Conservation (phyloP, 2,888 invertebrate genomes). For the Poecilus cupreus region DNA sequence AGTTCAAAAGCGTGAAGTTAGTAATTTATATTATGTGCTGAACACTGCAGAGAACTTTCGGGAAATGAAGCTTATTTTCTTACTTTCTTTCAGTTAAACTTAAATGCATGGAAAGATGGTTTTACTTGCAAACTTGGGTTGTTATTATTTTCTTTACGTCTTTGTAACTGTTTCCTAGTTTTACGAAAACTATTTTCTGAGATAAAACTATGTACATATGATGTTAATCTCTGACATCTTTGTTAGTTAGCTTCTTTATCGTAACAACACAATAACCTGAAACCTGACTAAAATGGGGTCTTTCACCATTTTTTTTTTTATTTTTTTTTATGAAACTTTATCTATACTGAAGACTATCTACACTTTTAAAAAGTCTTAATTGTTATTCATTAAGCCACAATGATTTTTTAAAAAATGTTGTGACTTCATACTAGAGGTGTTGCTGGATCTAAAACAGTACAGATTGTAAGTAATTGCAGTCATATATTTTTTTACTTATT, state of each 20-base stretch:
- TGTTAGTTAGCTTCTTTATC: not conserved
- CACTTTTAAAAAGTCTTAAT: no score
- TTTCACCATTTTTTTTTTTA: no score
- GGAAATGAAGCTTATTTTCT: conserved; percentile 8
- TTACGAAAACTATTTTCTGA: not conserved
- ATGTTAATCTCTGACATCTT: not conserved
- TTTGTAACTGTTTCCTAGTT: conserved; percentile 3
- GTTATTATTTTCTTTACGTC: conserved; percentile 9
- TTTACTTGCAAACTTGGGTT: conserved; percentile 11
- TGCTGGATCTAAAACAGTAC: no score
- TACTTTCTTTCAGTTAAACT: conserved; percentile 11
- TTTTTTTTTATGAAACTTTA: no score
- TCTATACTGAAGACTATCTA: no score
- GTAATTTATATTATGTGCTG: conserved; percentile 22
- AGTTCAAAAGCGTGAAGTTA: not conserved
- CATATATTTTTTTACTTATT: no score
- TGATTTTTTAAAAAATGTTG: no score
- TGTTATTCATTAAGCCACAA: no score
- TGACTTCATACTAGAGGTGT: no score
- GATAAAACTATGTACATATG: not conserved
- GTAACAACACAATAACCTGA: no score
- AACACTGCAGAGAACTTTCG: not conserved
- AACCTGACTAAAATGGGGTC: no score
- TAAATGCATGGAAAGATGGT: conserved; percentile 11
- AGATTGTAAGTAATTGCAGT: no score